Evolutionary conservation across 2,888 invertebrate species (phyloP).

Genomic region (Eulithis testata): DNA sequence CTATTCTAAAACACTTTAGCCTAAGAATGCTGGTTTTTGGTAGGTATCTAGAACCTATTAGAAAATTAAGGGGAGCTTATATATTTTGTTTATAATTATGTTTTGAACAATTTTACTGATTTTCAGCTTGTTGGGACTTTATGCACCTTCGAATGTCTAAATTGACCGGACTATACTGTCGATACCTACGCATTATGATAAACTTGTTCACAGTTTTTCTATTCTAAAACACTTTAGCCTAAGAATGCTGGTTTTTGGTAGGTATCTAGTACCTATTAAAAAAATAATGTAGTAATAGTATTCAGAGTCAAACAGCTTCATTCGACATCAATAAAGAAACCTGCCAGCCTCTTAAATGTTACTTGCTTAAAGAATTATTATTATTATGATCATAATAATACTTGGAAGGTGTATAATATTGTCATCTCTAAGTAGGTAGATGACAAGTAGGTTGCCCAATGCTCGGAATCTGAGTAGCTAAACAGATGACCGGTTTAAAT

Average conservation of each 20-base stretch:
- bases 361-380: not conserved
- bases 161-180: too few species aligned
- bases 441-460: too few species aligned
- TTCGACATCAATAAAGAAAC: conserved; percentile 1
- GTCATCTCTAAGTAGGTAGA: too few species aligned
- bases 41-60: too few species aligned
- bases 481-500: conserved; percentile 11
- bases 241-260: not conserved
- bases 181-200: too few species aligned
- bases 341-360: not conserved
- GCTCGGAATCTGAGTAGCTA: too few species aligned
- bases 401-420: not conserved
- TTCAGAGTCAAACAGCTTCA: too few species aligned
- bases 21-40: not conserved
- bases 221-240: not conserved
- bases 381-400: conserved; percentile 1
- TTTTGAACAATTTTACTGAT: too few species aligned
- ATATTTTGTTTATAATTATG: too few species aligned
- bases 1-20: not conserved
- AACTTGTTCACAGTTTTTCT: not conserved
- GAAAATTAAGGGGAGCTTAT: too few species aligned
- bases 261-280: not conserved
- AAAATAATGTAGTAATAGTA: not conserved
- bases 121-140: too few species aligned
- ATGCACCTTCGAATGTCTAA: too few species aligned